Conservation (phyloP, 2,797 vertebrate species). For the Tapera naevia region DNA sequence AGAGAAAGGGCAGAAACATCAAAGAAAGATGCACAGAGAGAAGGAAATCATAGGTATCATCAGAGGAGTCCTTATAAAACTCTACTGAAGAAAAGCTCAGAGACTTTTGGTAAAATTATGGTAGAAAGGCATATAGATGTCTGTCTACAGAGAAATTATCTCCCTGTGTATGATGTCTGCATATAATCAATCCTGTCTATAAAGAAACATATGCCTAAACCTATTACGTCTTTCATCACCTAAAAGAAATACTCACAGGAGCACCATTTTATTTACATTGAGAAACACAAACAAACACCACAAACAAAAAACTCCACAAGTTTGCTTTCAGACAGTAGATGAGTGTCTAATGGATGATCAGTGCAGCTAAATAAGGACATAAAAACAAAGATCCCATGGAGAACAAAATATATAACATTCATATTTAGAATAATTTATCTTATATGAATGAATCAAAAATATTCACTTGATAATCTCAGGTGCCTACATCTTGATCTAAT, state of each 20-base stretch:
- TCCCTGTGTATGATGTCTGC: background rate
- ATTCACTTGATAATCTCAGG: background rate
- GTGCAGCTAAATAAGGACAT: background rate
- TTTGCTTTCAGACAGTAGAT: background rate
- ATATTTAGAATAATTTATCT: background rate
- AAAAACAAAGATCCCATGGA: background rate
- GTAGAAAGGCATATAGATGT: background rate
- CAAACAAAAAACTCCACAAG: rapidly evolving
- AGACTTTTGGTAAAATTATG: background rate
- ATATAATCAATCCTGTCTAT: background rate
- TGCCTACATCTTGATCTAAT: background rate
- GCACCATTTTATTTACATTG: background rate
- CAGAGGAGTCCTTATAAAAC: background rate
- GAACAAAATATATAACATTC: background rate
- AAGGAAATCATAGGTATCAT: background rate
- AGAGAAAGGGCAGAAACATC: background rate
- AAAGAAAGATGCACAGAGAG: background rate
- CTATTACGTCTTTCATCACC: background rate
- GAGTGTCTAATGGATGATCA: background rate
- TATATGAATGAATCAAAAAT: background rate
- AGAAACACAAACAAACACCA: background rate
- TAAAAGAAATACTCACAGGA: background rate
- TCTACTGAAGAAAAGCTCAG: background rate
- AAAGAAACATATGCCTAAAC: background rate
- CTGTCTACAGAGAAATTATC: background rate